Conservation (phyloP, 2,113 vertebrate species). For the Baryphthengus martii region DNA sequence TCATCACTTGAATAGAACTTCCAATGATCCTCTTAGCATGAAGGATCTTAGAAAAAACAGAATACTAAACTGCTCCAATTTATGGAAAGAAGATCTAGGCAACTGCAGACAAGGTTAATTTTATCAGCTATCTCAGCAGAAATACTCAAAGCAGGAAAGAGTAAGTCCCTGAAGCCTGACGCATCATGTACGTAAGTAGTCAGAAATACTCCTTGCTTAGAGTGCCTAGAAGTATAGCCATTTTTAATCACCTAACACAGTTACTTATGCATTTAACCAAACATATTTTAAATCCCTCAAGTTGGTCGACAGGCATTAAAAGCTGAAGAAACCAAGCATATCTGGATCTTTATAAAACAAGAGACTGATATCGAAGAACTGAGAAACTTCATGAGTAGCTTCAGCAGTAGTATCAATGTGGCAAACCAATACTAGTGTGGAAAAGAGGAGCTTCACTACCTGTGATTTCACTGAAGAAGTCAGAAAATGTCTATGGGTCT, state of each 20-base stretch:
- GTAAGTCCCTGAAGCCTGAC: not conserved
- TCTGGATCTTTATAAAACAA: not conserved
- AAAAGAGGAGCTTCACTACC: not conserved
- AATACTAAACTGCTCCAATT: not conserved
- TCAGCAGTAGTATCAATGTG: not conserved
- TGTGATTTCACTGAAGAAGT: not conserved
- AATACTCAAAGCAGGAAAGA: not conserved
- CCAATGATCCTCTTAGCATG: not conserved
- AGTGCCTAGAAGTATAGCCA: not conserved
- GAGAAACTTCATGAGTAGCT: not conserved
- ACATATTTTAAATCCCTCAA: not conserved
- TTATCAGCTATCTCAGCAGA: not conserved
- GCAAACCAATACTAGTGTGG: not conserved
- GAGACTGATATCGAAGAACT: not conserved
- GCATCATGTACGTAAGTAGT: not conserved
- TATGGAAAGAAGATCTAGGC: not conserved
- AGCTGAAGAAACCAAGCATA: not conserved
- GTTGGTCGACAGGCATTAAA: not conserved
- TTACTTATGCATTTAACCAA: not conserved
- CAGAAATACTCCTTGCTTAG: not conserved
- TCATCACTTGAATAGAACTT: not conserved
- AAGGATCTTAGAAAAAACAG: not conserved
- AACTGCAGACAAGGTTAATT: not conserved
- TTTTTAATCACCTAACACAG: not conserved
- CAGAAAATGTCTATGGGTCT: not conserved